These are phyloP conservation scores for Eciton burchellii DNA, from an alignment of 1,140 invertebrate species.

Conservation along the genomic window DNA sequence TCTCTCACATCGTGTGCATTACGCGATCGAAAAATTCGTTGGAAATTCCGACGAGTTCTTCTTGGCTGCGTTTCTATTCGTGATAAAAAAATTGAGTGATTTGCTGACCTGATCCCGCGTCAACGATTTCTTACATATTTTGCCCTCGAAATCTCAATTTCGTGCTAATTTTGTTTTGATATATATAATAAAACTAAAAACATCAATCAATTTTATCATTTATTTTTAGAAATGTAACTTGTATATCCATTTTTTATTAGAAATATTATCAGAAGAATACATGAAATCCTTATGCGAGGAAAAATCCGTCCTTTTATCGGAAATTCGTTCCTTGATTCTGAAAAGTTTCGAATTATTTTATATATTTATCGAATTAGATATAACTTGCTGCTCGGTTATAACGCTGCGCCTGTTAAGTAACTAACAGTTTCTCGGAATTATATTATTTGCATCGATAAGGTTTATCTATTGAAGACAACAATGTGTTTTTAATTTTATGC, in stretches of 20 bases:
- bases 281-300: background rate
- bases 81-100: background rate
- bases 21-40: background rate
- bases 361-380: background rate
- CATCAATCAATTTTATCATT: background rate
- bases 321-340: background rate
- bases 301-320: background rate
- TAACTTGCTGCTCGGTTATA: background rate
- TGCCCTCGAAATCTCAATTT: background rate
- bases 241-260: background rate
- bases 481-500: constrained; percentile 25
- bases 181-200: constrained; percentile 17
- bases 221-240: background rate
- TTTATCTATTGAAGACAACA: background rate
- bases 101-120: background rate
- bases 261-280: constrained; percentile 9
- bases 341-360: background rate
- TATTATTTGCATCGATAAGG: constrained; percentile 39
- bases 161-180: background rate
- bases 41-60: constrained; percentile 8
- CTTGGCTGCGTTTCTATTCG: background rate
- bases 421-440: constrained; percentile 10
- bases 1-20: background rate
- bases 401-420: background rate
- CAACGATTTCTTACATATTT: background rate